Base-by-base conservation (phyloP, 2,113 vertebrate genomes). In the Sebastes schlegelii region DNA sequence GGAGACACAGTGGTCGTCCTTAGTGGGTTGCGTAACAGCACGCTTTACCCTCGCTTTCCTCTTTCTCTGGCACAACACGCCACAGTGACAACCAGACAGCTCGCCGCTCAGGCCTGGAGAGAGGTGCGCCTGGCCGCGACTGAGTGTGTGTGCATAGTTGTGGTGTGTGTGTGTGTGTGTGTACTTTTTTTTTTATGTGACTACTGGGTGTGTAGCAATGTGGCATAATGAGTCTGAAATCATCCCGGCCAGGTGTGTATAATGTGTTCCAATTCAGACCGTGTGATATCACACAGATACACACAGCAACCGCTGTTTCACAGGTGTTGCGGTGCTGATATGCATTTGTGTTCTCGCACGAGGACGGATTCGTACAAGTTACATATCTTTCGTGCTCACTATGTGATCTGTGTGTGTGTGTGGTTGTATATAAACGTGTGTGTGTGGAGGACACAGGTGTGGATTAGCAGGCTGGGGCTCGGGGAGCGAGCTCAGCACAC, bases 251-350 rank as follows among this genome's bases (percentile, higher is more conserved):
- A 90, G 89, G 85, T 92, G 86, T 89, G 86, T 85, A 67, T 70
- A 69, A 79, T 78, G 83, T 84, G 77, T 71, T 88, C 66, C 83
- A 76, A 49, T 75, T 65, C 86, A 88, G 74, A 57, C 74, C 61
- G 84, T 73, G 83, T 69, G 88, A 92, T 87, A 86, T 87, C 66
- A 76, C 88, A 49, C 69, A 74, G 87, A 87, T 62, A 80, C 48
- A 85, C 75, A 71, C 80, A 81, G 77, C 61, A 79, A 74, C 80
- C 84, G 26, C 62, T 19, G 77, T 67, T 64, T 72, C 83, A 80
- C 92, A 92, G 90, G 92, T 93, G 90, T 75, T 82, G 81, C 89
- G 21, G 71, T 13, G 73, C 91, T 92, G 91, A 93, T 92, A 90
- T 67, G 90, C 81, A 80, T 88, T 91, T 86, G 90, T 90, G 89